Evolutionary conservation across 2,888 invertebrate species (phyloP), one percentile per base, ranked within the genome.

Genomic region (Drosophila peninsularis): DNA sequence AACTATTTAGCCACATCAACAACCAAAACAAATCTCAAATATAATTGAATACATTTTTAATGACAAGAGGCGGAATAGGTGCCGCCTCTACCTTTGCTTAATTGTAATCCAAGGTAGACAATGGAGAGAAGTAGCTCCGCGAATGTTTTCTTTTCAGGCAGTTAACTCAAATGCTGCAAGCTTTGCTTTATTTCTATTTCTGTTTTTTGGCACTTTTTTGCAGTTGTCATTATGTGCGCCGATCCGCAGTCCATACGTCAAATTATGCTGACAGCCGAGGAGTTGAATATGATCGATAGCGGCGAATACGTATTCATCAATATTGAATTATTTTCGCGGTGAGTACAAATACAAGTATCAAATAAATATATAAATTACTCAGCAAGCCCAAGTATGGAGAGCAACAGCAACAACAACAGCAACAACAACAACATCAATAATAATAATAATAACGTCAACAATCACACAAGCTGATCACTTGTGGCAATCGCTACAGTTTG

Each of bases 271-370:
- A 97, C 97, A 9, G 99, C 99, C 1, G 96, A 98, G 83, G 97
- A 98, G 76, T 94, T 99, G 73, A 97, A 97, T 85, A 99, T 99
- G 98, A 97, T 98, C 78, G 96, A 96, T 62, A 97, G 96, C 66
- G 99, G 99, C 9, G 99, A 99, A 93, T 99, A 99, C 93, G 98
- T 98, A 57, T 98, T 99, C 94, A 97, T 99, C 93, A 99, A 98
- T 93, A 97, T 99, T 88, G 98, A 99, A 92, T 94, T 99, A 39
- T 98, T 98, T 92, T 97, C 97, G 78, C 97, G 98, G 99, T 99
- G 93, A 95, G 95, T 92, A 82, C 64, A 64, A 61, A 37, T 36
- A 50, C 55, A 53, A 65, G 55, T 63, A 60, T 69, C 63, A 72
- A 69, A 61, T 62, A 66, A 75, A 81, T 64, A 54, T 77, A 68